Evolutionary conservation across 2,113 vertebrate species (phyloP).

Genomic region (Gadus macrocephalus): DNA sequence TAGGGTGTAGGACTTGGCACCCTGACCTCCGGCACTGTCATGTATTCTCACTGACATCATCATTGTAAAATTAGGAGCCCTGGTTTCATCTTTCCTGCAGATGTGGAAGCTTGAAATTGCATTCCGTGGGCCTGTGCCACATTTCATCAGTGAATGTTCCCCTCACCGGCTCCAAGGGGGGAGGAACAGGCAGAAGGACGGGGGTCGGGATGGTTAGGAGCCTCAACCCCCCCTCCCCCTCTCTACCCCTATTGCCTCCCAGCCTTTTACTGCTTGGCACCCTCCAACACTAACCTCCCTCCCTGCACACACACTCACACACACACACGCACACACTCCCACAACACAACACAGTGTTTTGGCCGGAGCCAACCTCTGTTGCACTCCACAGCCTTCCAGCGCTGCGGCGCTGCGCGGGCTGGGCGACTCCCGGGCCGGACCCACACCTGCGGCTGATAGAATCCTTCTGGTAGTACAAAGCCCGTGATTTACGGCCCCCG

Average conservation of each 20-base stretch:
- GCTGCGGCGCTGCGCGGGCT: slow-evolving; percentile 76
- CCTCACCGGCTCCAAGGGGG: slow-evolving; percentile 48
- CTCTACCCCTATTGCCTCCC: not conserved
- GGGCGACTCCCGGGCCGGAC: slow-evolving; percentile 82
- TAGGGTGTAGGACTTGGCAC: slow-evolving; percentile 46
- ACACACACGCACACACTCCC: no score
- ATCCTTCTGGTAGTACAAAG: slow-evolving; percentile 94
- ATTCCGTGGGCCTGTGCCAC: slow-evolving; percentile 91
- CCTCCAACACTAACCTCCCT: slow-evolving; percentile 48
- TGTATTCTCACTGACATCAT: slow-evolving; percentile 90
- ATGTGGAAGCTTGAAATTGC: slow-evolving; percentile 89
- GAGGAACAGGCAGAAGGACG: no score
- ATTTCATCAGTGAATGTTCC: slow-evolving; percentile 89
- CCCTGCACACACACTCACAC: slow-evolving; percentile 17
- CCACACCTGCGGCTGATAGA: slow-evolving; percentile 97
- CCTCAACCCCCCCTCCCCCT: not conserved
- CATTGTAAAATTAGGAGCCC: slow-evolving; percentile 86
- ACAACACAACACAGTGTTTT: not conserved
- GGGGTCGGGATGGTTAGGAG: not conserved
- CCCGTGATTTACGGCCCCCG: slow-evolving; percentile 85
- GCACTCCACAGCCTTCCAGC: slow-evolving; percentile 49
- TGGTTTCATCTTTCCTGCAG: slow-evolving; percentile 88
- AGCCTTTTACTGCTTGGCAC: not conserved
- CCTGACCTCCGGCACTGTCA: slow-evolving; percentile 75
- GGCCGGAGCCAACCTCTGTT: slow-evolving; percentile 7